Evolutionary conservation across 2,797 vertebrate species (phyloP).

Genomic region (Platalea minor): DNA sequence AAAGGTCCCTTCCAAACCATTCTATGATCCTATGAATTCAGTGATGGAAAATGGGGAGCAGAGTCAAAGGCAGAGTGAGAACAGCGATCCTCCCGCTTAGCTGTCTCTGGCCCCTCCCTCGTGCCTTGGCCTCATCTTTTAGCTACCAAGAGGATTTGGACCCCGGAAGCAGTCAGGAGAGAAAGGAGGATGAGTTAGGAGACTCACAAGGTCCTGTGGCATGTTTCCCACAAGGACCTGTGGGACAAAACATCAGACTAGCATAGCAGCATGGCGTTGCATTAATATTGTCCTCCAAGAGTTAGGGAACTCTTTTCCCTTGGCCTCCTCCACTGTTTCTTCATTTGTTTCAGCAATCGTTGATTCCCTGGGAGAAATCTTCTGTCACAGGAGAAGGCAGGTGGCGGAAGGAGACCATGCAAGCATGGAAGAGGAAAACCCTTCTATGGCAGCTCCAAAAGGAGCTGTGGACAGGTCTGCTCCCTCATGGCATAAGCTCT

Average conservation of each 20-base stretch:
- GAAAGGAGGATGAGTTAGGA: background rate
- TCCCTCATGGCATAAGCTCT: background rate
- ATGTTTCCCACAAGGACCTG: background rate
- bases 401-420: background rate
- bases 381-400: background rate
- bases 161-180: background rate
- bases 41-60: background rate
- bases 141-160: background rate
- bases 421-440: background rate
- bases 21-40: background rate
- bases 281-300: background rate
- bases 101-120: background rate
- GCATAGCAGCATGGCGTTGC: background rate
- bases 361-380: background rate
- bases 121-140: background rate
- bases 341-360: background rate
- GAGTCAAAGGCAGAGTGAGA: background rate
- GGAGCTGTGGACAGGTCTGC: background rate
- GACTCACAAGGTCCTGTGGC: background rate
- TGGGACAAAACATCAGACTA: background rate
- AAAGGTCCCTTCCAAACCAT: background rate
- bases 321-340: background rate
- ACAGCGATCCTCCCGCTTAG: background rate
- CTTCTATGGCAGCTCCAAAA: background rate
- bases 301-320: background rate